These are phyloP conservation scores for Hypena proboscidalis DNA, from an alignment of 2,888 invertebrate genomes.

Conservation along the genomic window DNA sequence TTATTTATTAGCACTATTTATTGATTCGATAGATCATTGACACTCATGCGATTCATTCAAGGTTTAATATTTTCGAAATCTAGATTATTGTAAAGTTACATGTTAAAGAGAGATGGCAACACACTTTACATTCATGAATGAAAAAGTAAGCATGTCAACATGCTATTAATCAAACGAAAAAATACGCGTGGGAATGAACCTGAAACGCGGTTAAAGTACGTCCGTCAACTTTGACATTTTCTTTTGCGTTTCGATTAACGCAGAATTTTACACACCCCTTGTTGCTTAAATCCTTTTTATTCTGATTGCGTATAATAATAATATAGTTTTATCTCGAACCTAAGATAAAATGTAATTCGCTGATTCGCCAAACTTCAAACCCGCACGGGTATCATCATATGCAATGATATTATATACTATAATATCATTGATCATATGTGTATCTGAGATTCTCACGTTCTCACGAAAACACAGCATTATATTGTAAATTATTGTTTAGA, in stretches of 20 bases:
- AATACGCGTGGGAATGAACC: slow-evolving; percentile 9
- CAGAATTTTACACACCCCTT: neutral
- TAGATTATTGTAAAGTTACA: slow-evolving; percentile 9
- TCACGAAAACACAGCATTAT: too few relatives aligned
- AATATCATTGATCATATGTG: too few relatives aligned
- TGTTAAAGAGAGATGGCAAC: slow-evolving; percentile 22
- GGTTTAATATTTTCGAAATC: slow-evolving; percentile 36
- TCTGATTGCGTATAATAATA: too few relatives aligned
- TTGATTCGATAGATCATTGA: slow-evolving; percentile 42
- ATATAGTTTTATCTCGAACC: too few relatives aligned
- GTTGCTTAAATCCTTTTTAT: too few relatives aligned
- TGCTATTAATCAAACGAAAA: slow-evolving; percentile 15
- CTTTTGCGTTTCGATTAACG: slow-evolving; percentile 18
- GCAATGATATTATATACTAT: too few relatives aligned
- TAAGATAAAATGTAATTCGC: too few relatives aligned
- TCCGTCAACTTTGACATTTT: slow-evolving; percentile 34
- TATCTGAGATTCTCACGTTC: too few relatives aligned
- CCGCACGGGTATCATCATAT: too few relatives aligned
- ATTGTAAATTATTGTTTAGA: too few relatives aligned
- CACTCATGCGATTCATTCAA: slow-evolving; percentile 41
- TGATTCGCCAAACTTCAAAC: too few relatives aligned
- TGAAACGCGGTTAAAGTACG: slow-evolving; percentile 32
- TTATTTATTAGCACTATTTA: slow-evolving; percentile 28
- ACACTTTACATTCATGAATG: slow-evolving; percentile 17
- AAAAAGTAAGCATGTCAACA: slow-evolving; percentile 23